Evolutionary conservation across 1,140 invertebrate genomes (phyloP), one percentile per base, ranked within the genome.

Genomic region (Lordiphosa collinella): DNA sequence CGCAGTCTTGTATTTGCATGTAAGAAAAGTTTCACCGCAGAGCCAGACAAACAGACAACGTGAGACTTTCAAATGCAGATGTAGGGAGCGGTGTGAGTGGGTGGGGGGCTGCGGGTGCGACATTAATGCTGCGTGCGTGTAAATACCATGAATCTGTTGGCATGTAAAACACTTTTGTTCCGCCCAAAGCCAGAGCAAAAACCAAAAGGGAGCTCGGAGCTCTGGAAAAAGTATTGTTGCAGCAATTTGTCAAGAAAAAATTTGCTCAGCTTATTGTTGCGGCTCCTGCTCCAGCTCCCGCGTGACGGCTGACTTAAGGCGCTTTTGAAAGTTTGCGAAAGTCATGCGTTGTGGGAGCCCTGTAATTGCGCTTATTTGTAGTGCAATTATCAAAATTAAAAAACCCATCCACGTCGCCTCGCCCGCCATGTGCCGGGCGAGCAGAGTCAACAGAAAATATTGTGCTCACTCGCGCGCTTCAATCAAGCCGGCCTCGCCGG

Each of bases 61-160:
- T 76, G 71, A 65, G 71, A 74, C 75, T 70, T 66, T 56, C 65
- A 79, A 74, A 69, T 75, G 59, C 64, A 57, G 59, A 63, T 71
- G 25, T 34, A 22, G 5, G 2, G 2, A 13, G 4, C 22, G 8
- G 8, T 2, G 36, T 55, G 53, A 68, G 51, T 32, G 60, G 14
- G 36, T 13, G 35, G 40, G 31, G 22, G 38, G 22, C n/a, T 14
- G n/a, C 44, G 69, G 76, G 58, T 80, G 71, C 57, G 76, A 80
- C 76, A 84, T 84, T 84, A 80, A 84, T 69, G 76, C 76, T 84
- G 61, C 78, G 76, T 80, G 76, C 76, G 76, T 80, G 78, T 74
- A 80, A 84, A 80, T 80, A 84, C 76, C 76, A 80, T 82, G 76
- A 80, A 80, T 80, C 76, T 80, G 76, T 82, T 82, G 76, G 76